Percentiles rank a stretch among this genome's conserved stretches.
These are phyloP conservation scores for Lota lota DNA, from an alignment of 2,113 vertebrate species.

Conservation along the genomic window DNA sequence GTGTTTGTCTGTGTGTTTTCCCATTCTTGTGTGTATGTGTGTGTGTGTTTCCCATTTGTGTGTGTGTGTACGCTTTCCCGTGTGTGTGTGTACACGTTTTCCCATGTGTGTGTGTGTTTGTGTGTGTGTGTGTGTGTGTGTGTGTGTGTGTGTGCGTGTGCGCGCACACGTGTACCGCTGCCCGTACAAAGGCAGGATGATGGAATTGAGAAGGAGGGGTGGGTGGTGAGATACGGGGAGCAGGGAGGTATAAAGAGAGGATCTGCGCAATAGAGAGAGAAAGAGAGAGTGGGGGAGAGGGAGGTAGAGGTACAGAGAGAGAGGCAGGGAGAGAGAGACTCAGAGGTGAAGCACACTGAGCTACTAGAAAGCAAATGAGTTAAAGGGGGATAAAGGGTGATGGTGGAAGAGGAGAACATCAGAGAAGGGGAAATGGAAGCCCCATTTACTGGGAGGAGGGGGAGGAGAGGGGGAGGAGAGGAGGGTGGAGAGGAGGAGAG, in stretches of 20 bases:
- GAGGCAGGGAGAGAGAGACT: background rate
- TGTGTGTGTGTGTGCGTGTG: conserved; percentile 7
- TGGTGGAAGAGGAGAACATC: background rate
- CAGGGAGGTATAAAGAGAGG: conserved; percentile 11
- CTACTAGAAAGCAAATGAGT: background rate
- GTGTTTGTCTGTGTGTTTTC: conserved; percentile 13
- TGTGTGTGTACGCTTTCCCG: background rate
- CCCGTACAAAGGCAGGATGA: conserved; percentile 8
- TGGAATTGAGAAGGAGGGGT: conserved; percentile 12
- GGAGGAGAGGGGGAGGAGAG: no score
- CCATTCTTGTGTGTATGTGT: conserved; percentile 8
- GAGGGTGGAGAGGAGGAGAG: background rate
- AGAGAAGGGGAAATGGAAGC: background rate
- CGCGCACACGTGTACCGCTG: conserved; percentile 9
- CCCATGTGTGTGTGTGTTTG: conserved; percentile 23
- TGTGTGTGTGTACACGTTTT: conserved; percentile 20
- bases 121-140: conserved; percentile 15
- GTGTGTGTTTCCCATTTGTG: conserved; percentile 5
- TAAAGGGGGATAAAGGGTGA: background rate
- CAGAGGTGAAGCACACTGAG: background rate
- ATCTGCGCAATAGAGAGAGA: background rate
- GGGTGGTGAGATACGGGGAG: conserved; percentile 1
- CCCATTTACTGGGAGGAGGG: background rate
- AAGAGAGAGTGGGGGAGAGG: background rate
- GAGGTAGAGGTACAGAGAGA: background rate